Base-by-base conservation (phyloP, 2,888 invertebrate species). In the Conops quadrifasciatus region DNA sequence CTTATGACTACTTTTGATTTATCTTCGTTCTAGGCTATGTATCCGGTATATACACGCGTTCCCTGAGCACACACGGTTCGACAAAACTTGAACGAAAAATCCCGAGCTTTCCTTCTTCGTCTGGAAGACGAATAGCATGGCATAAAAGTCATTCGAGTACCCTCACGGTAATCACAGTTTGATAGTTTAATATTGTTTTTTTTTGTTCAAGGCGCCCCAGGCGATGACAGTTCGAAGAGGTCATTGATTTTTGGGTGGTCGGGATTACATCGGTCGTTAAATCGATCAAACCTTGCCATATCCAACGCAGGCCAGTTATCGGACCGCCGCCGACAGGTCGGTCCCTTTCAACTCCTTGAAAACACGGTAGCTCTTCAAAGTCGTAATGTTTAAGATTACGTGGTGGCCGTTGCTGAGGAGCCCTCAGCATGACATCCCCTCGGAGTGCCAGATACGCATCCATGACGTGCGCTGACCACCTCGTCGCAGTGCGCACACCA, bases 171-270 rank as follows among this genome's bases (percentile, higher is more conserved):
- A n/a, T n/a, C n/a, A n/a, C n/a, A n/a, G n/a, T n/a, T n/a, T n/a
- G n/a, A n/a, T n/a, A n/a, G n/a, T n/a, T n/a, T n/a, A n/a, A n/a
- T n/a, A n/a, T n/a, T n/a, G n/a, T n/a, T n/a, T n/a, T n/a, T n/a
- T n/a, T n/a, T 19, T 15, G 43, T 49, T 2, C 11, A 45, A 53
- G 56, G 24, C 16, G 30, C 5, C n/a, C 26, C 62, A 63, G 76
- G 80, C 79, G 80, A 80, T 76, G 81, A 80, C 80, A 81, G 81
- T 80, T 79, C 76, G 72, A 77, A 80, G 77, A 79, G 79, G 80
- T 80, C 81, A 70, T 72, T 72, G 70, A 72, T 47, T 69, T 43
- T 53, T 72, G 72, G 72, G 72, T 69, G 72, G 72, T 69, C 72
- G 65, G 15, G 24, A 67, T 58, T 72, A 68, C 67, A 68, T 66